Percentiles rank a stretch among this genome's conserved stretches.
phyloP scores from a whole-genome alignment of 2,888 invertebrate species.

The Hypomecis punctinalis region DNA sequence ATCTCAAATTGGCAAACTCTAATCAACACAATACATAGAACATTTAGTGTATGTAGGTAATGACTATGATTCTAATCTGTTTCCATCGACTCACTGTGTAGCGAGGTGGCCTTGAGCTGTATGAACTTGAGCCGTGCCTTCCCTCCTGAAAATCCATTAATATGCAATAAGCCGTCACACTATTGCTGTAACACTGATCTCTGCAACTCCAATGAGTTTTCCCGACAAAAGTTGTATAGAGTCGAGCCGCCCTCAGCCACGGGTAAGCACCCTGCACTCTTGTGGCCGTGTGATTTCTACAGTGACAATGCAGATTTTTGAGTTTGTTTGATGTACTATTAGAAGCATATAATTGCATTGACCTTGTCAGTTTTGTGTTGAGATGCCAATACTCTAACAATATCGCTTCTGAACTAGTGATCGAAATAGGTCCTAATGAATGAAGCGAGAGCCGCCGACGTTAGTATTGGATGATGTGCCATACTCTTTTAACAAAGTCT shows the following conservation, averaged over 20 bases:
- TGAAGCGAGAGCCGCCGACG: constrained; percentile 55
- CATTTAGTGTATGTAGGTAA: constrained; percentile 34
- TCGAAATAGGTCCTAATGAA: constrained; percentile 78
- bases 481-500: constrained; percentile 72
- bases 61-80: constrained; percentile 60
- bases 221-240: constrained; percentile 66
- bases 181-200: constrained; percentile 78
- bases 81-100: constrained; percentile 72
- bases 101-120: constrained; percentile 85
- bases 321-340: constrained; percentile 81
- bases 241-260: constrained; percentile 60
- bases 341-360: constrained; percentile 77
- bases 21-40: constrained; percentile 59
- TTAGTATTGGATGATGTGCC: constrained; percentile 76
- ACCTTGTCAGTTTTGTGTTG: constrained; percentile 77
- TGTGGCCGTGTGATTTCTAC: constrained; percentile 70
- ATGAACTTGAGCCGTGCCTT: constrained; percentile 77
- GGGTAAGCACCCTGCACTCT: constrained; percentile 74
- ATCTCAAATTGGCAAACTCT: constrained; percentile 64
- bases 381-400: constrained; percentile 82
- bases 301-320: constrained; percentile 72
- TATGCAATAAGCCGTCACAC: constrained; percentile 70
- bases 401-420: constrained; percentile 81
- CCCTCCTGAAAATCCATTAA: constrained; percentile 81
- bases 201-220: constrained; percentile 76